Conservation (phyloP, 2,888 invertebrate species). For the Dolomedes plantarius region DNA sequence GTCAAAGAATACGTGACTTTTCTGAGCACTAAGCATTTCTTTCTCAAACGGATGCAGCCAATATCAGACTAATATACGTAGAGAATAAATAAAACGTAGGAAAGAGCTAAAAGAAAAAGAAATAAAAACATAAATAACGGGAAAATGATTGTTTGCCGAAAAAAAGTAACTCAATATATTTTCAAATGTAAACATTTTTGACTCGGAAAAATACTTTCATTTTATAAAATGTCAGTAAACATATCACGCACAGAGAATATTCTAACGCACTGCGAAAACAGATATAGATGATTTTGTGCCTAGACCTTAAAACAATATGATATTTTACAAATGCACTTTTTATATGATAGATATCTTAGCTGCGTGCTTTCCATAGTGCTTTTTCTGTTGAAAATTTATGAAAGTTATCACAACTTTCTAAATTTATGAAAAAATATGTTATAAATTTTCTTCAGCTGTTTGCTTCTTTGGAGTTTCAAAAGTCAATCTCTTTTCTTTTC, state of each 20-base stretch:
- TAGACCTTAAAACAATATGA: background rate
- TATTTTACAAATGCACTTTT: background rate
- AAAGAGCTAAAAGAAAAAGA: background rate
- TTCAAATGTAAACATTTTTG: background rate
- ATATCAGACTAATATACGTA: background rate
- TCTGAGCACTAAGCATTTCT: background rate
- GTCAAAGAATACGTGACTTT: background rate
- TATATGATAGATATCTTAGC: background rate
- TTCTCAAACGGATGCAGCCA: background rate
- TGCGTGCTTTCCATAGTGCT: background rate
- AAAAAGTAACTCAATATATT: slow-evolving; percentile 1
- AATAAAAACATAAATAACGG: background rate
- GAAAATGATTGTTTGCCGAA: background rate
- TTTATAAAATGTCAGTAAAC: background rate
- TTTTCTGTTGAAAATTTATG: too few relatives aligned
- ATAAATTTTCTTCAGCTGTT: too few relatives aligned
- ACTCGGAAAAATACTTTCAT: slow-evolving; percentile 3
- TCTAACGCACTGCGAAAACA: background rate
- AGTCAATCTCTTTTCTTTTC: too few relatives aligned
- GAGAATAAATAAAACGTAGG: background rate
- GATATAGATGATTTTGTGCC: background rate
- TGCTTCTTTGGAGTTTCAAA: too few relatives aligned
- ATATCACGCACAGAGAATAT: background rate
- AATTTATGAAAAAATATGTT: too few relatives aligned
- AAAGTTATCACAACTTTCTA: too few relatives aligned